Evolutionary conservation across 2,113 vertebrate genomes (phyloP).

Genomic region (Bostrychus sinensis): DNA sequence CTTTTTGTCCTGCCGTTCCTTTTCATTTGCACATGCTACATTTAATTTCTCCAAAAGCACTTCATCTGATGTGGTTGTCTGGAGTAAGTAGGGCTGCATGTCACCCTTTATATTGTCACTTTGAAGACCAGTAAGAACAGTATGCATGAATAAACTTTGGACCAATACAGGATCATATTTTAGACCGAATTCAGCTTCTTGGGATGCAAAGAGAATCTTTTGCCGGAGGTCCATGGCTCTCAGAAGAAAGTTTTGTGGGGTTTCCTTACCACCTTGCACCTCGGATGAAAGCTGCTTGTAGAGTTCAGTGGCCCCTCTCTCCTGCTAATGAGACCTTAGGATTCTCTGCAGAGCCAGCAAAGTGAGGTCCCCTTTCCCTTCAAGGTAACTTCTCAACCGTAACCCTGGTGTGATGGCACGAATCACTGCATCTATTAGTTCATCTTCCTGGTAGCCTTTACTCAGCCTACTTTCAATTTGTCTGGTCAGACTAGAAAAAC

Average conservation of each 20-base stretch:
- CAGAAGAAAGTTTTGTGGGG: constrained; percentile 14
- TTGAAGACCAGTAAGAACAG: constrained; percentile 1
- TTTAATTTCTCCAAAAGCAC: constrained; percentile 17
- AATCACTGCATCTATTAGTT: too few species aligned
- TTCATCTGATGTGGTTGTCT: constrained; percentile 16
- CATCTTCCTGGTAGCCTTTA: too few species aligned
- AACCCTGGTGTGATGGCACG: too few species aligned
- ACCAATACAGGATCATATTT: constrained; percentile 17
- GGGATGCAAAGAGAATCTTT: constrained; percentile 16
- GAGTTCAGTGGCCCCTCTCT: constrained; percentile 4
- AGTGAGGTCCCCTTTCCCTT: too few species aligned
- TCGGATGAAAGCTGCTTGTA: constrained; percentile 19
- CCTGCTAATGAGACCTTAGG: constrained; percentile 15
- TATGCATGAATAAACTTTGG: constrained; percentile 17
- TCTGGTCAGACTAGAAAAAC: too few species aligned
- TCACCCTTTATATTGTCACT: constrained; percentile 15
- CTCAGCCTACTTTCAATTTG: too few species aligned
- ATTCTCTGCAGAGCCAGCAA: too few species aligned
- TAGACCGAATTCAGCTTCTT: constrained; percentile 11
- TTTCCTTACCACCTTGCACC: constrained; percentile 7
- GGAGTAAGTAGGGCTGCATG: constrained; percentile 6
- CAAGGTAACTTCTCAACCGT: too few species aligned
- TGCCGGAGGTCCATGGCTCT: background rate
- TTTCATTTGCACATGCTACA: constrained; percentile 10
- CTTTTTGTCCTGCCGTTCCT: too few species aligned